Base-by-base conservation (phyloP, 2,113 vertebrate species). In the Channa argus region DNA sequence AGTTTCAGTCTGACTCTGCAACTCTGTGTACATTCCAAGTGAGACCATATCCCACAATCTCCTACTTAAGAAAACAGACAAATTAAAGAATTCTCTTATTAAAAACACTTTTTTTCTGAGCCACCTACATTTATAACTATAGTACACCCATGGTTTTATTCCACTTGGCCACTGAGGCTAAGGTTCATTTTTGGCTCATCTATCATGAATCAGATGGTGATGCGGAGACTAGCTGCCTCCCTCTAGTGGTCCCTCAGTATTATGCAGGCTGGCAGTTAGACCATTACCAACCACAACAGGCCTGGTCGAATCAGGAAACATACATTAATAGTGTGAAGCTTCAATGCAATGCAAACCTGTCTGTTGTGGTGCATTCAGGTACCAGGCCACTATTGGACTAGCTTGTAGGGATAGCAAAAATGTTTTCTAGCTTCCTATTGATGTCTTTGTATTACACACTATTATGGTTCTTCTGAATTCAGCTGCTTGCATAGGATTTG, bases 241-340 rank as follows among this genome's bases (percentile, higher is more conserved):
- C 81, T 78, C 88, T 88, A 68, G 85, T 66, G 88, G 83, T 49
- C 9, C 2, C 1, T 50, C 2, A 13, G 44, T 37, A 5, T 51
- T 8, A 13, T 68, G 45, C 14, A 49, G 9, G 6, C 36, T 55
- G 7, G 0, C 14, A 54, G 34, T n/a, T 24, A 24, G 24, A 24
- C 24, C 24, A 24, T 24, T 1, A 24, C 24, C 24, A 24, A 24
- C 24, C 24, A 24, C 24, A 24, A 24, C 24, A 24, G 24, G 24
- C 24, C 24, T 24, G 24, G 24, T 24, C 1, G 14, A 6, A 6
- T 8, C 0, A 62, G 4, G 11, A 63, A 38, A 72, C 4, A 37
- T 2, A 43, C 15, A 69, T 6, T 13, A 15, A 56, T 9, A 10
- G 4, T 44, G 13, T 4, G 24, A 24, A 24, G 24, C 24, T 24